These are phyloP conservation scores for Cepaea nemoralis DNA, from an alignment of 1,140 invertebrate genomes.

Conservation along the genomic window DNA sequence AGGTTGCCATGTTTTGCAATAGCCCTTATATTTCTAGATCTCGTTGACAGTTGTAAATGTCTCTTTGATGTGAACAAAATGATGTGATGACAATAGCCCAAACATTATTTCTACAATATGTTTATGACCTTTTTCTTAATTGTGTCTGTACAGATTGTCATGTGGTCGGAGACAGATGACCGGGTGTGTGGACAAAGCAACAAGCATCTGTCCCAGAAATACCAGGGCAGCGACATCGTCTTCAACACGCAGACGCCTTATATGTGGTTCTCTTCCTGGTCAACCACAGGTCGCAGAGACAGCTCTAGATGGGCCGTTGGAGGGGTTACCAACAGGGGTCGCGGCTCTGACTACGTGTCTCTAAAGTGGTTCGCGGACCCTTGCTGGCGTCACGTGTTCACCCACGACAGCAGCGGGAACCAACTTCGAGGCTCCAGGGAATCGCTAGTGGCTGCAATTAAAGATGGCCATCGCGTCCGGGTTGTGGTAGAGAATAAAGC, in stretches of 20 bases:
- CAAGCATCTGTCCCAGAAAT: constrained; percentile 48
- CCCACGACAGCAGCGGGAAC: constrained; percentile 43
- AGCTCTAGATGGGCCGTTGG: constrained; percentile 51
- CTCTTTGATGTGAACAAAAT: too few relatives aligned
- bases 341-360: constrained; percentile 48
- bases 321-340: constrained; percentile 43
- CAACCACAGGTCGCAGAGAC: constrained; percentile 46
- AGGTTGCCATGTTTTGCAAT: too few relatives aligned
- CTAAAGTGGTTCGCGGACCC: constrained; percentile 50
- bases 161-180: constrained; percentile 40
- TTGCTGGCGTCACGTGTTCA: constrained; percentile 47
- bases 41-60: too few relatives aligned
- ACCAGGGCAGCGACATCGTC: constrained; percentile 47
- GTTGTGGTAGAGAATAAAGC: constrained; percentile 44
- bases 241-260: constrained; percentile 49
- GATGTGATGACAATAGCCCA: too few relatives aligned
- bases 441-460: constrained; percentile 41
- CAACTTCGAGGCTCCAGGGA: constrained; percentile 38
- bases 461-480: constrained; percentile 43
- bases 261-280: constrained; percentile 48
- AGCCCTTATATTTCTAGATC: too few relatives aligned
- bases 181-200: constrained; percentile 49
- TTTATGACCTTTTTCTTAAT: too few relatives aligned
- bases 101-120: too few relatives aligned
- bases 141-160: constrained; percentile 22